phyloP scores from a whole-genome alignment of 2,797 vertebrate genomes.

The Pterois miles region DNA sequence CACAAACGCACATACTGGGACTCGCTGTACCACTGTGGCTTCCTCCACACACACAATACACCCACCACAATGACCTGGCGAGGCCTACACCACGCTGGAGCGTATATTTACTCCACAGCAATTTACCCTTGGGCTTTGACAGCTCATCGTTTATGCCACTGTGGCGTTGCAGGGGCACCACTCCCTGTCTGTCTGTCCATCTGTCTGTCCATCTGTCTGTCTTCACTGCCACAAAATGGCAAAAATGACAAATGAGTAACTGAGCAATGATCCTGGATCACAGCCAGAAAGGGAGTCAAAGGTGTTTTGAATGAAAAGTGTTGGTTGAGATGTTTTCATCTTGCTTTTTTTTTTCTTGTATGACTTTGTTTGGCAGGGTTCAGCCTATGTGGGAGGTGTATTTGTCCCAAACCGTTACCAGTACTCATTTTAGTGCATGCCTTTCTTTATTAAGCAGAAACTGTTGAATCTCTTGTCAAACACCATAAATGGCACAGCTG shows the following conservation, averaged over 20 bases:
- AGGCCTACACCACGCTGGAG: constrained; percentile 52
- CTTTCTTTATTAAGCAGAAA: neutral
- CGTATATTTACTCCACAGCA: constrained; percentile 77
- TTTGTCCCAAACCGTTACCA: neutral
- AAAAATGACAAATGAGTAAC: constrained; percentile 23
- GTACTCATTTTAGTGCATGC: neutral
- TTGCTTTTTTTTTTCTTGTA: neutral
- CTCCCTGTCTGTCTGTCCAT: constrained; percentile 72
- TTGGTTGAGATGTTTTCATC: neutral
- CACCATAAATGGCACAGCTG: neutral
- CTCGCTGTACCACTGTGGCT: constrained; percentile 57
- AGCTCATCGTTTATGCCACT: constrained; percentile 76
- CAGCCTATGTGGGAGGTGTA: neutral
- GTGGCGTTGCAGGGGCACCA: constrained; percentile 69
- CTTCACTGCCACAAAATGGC: constrained; percentile 30
- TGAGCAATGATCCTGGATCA: constrained; percentile 1
- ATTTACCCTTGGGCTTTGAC: constrained; percentile 74
- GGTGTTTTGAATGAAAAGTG: constrained; percentile 35
- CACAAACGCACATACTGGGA: constrained; percentile 59
- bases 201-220: constrained; percentile 33
- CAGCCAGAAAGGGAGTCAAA: neutral
- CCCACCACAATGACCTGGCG: constrained; percentile 74
- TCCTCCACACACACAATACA: constrained; percentile 70
- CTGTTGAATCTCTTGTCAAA: neutral
- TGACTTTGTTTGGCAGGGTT: neutral